A percentile compares a stretch with the other conserved stretches of the same genome.
Conservation (phyloP, 2,797 vertebrate species). For the Danio kyathit region DNA sequence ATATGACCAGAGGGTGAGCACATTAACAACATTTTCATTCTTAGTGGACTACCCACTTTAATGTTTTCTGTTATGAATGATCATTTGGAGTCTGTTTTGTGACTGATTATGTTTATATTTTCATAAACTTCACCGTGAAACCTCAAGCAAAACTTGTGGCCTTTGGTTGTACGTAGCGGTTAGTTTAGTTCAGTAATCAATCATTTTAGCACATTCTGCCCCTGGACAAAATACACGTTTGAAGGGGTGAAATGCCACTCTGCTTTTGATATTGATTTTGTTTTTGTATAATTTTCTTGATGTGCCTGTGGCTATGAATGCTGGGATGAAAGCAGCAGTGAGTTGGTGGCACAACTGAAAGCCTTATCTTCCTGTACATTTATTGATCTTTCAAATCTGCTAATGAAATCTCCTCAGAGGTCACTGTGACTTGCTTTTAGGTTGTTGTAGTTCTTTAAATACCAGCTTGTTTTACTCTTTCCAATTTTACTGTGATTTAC, state of each 20-base stretch:
- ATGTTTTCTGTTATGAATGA: not conserved
- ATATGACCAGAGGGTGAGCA: too few relatives aligned
- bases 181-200: conserved; percentile 1
- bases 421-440: conserved; percentile 30
- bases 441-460: not conserved
- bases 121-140: not conserved
- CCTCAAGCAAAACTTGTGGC: not conserved
- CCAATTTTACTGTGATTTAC: conserved; percentile 68
- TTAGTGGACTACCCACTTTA: too few relatives aligned
- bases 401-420: conserved; percentile 6
- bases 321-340: conserved; percentile 3
- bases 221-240: conserved; percentile 11
- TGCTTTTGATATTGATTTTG: conserved; percentile 23
- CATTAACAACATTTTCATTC: too few relatives aligned
- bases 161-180: not conserved
- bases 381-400: not conserved
- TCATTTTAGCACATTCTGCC: conserved; percentile 9
- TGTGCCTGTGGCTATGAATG: conserved; percentile 27
- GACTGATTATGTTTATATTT: not conserved
- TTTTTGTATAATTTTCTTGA: conserved; percentile 21
- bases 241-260: not conserved
- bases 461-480: conserved; percentile 47
- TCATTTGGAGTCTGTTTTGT: not conserved
- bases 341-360: conserved; percentile 18
- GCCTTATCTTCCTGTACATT: conserved; percentile 40